A percentile compares a stretch with the other conserved stretches of the same genome.
These are phyloP conservation scores for Furcifer pardalis DNA, from an alignment of 2,797 vertebrate genomes.

Conservation along the genomic window DNA sequence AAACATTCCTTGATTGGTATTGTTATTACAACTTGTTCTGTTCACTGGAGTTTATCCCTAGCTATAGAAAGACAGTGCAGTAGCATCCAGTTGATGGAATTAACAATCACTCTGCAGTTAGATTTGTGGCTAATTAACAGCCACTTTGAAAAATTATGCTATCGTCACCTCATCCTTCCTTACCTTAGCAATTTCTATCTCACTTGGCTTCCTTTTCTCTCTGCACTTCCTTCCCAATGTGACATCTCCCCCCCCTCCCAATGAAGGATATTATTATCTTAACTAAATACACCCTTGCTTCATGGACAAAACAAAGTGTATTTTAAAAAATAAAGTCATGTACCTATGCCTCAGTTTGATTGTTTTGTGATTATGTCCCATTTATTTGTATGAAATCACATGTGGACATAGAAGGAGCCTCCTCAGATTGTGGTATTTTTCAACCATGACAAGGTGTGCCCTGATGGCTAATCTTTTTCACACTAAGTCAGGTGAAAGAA, in stretches of 20 bases:
- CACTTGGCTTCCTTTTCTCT: slow-evolving; percentile 21
- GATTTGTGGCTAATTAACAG: slow-evolving; percentile 65
- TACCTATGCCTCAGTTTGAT: not conserved
- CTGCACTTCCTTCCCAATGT: not conserved
- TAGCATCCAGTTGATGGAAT: slow-evolving; percentile 15
- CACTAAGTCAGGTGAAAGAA: too few relatives aligned
- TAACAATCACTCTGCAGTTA: slow-evolving; percentile 18
- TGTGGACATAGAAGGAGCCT: not conserved
- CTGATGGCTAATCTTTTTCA: too few relatives aligned
- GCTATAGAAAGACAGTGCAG: slow-evolving; percentile 33
- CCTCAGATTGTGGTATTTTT: too few relatives aligned
- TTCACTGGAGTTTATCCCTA: not conserved
- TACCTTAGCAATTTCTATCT: slow-evolving; percentile 25
- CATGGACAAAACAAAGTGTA: not conserved
- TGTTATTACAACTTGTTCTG: slow-evolving; percentile 30
- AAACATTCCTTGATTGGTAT: slow-evolving; percentile 9
- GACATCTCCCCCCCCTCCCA: too few relatives aligned
- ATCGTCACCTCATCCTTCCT: slow-evolving; percentile 60
- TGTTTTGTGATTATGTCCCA: too few relatives aligned
- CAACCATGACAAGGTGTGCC: too few relatives aligned
- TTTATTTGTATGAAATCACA: slow-evolving; percentile 5
- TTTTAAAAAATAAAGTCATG: not conserved
- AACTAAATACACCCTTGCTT: slow-evolving; percentile 2
- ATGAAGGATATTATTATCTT: slow-evolving; percentile 55
- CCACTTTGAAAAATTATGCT: slow-evolving; percentile 64